phyloP scores from a whole-genome alignment of 2,113 vertebrate genomes.

The Lepus americanus region DNA sequence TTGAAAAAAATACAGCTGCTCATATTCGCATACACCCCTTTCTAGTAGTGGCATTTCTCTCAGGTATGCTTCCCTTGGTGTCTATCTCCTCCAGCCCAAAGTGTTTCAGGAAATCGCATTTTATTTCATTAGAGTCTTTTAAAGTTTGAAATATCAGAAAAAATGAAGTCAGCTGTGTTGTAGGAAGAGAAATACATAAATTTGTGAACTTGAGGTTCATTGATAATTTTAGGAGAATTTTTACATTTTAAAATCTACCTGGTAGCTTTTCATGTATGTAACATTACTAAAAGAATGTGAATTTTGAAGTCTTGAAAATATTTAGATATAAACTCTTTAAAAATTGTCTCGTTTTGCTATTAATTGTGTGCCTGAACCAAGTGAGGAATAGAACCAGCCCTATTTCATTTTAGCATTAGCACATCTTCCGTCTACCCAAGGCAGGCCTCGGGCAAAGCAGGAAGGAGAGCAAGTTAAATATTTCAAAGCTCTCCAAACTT shows the following conservation, averaged over 20 bases:
- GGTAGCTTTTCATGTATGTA: background rate
- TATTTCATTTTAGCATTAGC: slow-evolving; percentile 1
- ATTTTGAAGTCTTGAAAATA: slow-evolving; percentile 46
- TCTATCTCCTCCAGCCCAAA: slow-evolving; percentile 18
- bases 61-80: background rate
- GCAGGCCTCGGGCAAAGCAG: background rate
- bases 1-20: too few species aligned
- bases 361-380: background rate
- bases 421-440: slow-evolving; percentile 1
- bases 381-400: background rate
- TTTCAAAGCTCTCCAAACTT: background rate
- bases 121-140: slow-evolving; percentile 47
- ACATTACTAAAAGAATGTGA: background rate
- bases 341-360: slow-evolving; percentile 34
- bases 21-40: background rate
- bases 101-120: slow-evolving; percentile 32
- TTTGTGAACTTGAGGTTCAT: slow-evolving; percentile 47
- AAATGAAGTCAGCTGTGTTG: background rate
- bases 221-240: background rate
- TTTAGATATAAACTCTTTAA: background rate
- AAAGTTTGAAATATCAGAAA: background rate
- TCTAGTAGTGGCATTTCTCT: background rate
- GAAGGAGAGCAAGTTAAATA: slow-evolving; percentile 11
- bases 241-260: background rate
- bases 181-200: background rate